phyloP scores from a whole-genome alignment of 2,888 invertebrate species.

The Beris morrisii region DNA sequence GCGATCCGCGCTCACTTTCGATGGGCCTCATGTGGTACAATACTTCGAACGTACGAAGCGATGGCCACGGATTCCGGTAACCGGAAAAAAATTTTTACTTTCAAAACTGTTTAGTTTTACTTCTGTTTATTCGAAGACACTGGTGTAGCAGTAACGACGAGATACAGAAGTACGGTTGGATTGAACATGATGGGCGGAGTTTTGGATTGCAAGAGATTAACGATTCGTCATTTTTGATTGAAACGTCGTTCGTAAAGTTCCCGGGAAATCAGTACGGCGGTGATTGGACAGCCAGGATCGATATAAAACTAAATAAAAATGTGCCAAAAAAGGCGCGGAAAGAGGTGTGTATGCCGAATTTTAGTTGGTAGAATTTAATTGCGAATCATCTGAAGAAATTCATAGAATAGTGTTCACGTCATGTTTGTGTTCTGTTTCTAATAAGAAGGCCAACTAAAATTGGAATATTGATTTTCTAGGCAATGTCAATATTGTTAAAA shows the following conservation, averaged over 20 bases:
- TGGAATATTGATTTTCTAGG: too few relatives aligned
- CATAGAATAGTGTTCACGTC: too few relatives aligned
- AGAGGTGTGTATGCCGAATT: conserved; percentile 33
- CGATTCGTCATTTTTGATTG: conserved; percentile 75
- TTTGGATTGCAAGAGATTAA: conserved; percentile 90
- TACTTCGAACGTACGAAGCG: conserved; percentile 38
- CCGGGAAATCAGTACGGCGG: conserved; percentile 80
- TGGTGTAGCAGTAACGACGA: conserved; percentile 91
- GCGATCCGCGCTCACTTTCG: conserved; percentile 85
- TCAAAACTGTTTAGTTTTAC: neutral
- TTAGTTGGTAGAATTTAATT: too few relatives aligned
- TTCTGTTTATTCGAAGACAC: conserved; percentile 62
- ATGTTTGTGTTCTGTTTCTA: too few relatives aligned
- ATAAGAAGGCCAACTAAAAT: too few relatives aligned
- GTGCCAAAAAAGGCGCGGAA: conserved; percentile 39
- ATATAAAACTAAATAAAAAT: conserved; percentile 55
- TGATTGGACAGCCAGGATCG: conserved; percentile 89
- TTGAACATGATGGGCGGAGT: conserved; percentile 85
- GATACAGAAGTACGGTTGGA: conserved; percentile 84
- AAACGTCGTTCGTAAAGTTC: conserved; percentile 87
- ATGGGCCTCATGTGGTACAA: conserved; percentile 97
- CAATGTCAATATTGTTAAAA: too few relatives aligned
- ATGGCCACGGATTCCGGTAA: neutral
- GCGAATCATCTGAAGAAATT: too few relatives aligned
- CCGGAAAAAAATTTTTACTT: neutral